A percentile compares a stretch with the other conserved stretches of the same genome.
These are phyloP conservation scores for Xiphias gladius DNA, from an alignment of 2,113 vertebrate genomes.

Conservation along the genomic window DNA sequence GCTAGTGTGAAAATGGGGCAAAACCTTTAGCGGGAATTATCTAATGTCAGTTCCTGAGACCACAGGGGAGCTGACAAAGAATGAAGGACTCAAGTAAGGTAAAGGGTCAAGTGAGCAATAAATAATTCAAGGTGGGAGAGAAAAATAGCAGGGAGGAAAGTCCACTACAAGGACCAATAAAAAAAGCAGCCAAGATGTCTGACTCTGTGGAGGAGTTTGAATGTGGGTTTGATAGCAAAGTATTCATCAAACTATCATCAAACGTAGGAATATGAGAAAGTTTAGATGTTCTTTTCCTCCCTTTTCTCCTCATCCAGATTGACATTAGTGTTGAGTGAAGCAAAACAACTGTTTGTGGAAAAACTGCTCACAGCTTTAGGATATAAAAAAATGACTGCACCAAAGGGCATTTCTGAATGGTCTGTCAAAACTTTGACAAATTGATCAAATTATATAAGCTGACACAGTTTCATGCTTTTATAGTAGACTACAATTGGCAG, in stretches of 20 bases:
- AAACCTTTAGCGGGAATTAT: neutral
- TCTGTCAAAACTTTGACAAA: neutral
- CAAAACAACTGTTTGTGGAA: conserved; percentile 14
- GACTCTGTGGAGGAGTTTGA: conserved; percentile 37
- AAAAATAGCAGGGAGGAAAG: conserved; percentile 26
- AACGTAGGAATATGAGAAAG: conserved; percentile 3
- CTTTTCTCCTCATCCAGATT: conserved; percentile 7
- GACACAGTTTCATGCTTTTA: neutral
- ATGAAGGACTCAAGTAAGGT: conserved; percentile 28
- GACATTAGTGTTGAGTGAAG: conserved; percentile 12
- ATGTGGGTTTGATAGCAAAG: conserved; percentile 29
- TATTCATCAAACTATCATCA: conserved; percentile 44
- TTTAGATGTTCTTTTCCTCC: conserved; percentile 10
- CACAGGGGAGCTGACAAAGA: neutral
- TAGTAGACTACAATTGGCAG: neutral
- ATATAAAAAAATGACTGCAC: neutral
- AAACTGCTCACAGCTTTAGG: neutral
- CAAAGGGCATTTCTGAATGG: neutral
- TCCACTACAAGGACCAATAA: conserved; percentile 21
- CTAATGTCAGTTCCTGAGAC: neutral
- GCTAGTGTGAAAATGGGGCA: conserved; percentile 2
- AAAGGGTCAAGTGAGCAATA: conserved; percentile 49
- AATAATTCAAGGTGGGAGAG: conserved; percentile 49
- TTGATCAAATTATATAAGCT: neutral
- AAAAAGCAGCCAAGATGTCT: conserved; percentile 43